Evolutionary conservation across 2,113 vertebrate genomes (phyloP).

Genomic region (Sterna hirundo): DNA sequence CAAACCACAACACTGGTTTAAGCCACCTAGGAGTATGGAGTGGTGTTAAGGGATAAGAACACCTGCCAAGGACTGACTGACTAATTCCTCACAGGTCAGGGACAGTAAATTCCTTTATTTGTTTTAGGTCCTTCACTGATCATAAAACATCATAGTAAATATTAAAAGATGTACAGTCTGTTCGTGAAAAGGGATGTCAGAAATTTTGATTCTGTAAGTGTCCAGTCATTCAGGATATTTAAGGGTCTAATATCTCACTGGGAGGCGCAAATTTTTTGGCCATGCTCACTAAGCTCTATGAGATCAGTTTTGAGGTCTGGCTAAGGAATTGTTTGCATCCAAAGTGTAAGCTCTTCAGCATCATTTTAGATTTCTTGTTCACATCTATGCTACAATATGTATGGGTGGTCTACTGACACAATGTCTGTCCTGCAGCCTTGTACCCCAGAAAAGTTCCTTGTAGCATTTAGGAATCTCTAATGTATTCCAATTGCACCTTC

Average conservation of each 20-base stretch:
- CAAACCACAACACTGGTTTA: not conserved
- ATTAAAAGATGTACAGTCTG: not conserved
- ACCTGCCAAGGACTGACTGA: not conserved
- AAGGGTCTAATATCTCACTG: not conserved
- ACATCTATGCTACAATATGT: too few relatives aligned
- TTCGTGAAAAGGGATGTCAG: not conserved
- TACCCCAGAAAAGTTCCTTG: not conserved
- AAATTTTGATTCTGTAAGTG: not conserved
- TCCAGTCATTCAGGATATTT: not conserved
- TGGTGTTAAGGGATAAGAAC: not conserved
- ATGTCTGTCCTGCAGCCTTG: not conserved
- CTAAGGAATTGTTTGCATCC: not conserved
- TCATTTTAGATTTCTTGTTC: not conserved
- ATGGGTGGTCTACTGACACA: not conserved
- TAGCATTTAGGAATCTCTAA: not conserved
- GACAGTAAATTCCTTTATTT: not conserved
- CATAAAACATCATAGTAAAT: not conserved
- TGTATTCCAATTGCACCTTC: not conserved
- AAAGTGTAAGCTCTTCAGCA: not conserved
- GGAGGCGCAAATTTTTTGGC: not conserved
- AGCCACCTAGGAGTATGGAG: not conserved
- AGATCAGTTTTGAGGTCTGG: not conserved
- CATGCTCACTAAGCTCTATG: not conserved
- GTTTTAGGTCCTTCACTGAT: not conserved
- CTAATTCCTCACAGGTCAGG: not conserved